phyloP scores from a whole-genome alignment of 1,140 invertebrate genomes.

The Ceratina japonica region DNA sequence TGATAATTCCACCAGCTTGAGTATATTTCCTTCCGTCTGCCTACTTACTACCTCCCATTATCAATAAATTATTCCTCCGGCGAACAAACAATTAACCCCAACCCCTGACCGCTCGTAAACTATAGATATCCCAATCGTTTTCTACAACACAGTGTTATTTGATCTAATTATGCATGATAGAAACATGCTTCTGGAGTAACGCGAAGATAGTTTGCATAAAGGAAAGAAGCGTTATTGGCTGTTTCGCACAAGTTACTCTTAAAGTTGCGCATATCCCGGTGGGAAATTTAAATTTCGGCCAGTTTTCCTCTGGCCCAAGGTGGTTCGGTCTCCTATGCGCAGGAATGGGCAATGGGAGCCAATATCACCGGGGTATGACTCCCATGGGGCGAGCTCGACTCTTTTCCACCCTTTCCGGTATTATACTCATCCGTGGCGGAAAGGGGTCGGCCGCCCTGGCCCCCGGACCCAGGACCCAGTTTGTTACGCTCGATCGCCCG shows the following conservation, averaged over 20 bases:
- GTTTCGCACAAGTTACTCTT: slow-evolving; percentile 62
- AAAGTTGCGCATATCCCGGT: slow-evolving; percentile 62
- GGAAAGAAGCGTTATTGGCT: slow-evolving; percentile 18
- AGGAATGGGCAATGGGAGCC: slow-evolving; percentile 67
- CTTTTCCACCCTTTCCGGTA: slow-evolving; percentile 66
- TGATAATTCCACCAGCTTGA: slow-evolving; percentile 65
- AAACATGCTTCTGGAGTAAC: too few species aligned
- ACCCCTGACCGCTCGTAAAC: background rate
- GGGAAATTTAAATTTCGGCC: slow-evolving; percentile 67
- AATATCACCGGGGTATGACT: slow-evolving; percentile 66
- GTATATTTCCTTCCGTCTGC: slow-evolving; percentile 38
- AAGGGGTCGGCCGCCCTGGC: slow-evolving; percentile 46
- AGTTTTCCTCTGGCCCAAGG: slow-evolving; percentile 60
- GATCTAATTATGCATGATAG: too few species aligned
- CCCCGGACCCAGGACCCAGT: slow-evolving; percentile 36
- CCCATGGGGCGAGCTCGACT: slow-evolving; percentile 53
- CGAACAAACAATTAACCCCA: slow-evolving; percentile 44
- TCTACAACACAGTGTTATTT: too few species aligned
- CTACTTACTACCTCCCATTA: slow-evolving; percentile 37
- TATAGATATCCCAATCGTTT: too few species aligned
- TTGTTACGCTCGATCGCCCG: slow-evolving; percentile 60
- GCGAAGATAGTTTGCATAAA: background rate
- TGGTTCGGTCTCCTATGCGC: slow-evolving; percentile 60
- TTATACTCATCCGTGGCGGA: slow-evolving; percentile 59
- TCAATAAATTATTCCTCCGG: slow-evolving; percentile 52